Evolutionary conservation across 1,140 invertebrate genomes (phyloP), one percentile per base, ranked within the genome.

Genomic region (Bombus ignitus): DNA sequence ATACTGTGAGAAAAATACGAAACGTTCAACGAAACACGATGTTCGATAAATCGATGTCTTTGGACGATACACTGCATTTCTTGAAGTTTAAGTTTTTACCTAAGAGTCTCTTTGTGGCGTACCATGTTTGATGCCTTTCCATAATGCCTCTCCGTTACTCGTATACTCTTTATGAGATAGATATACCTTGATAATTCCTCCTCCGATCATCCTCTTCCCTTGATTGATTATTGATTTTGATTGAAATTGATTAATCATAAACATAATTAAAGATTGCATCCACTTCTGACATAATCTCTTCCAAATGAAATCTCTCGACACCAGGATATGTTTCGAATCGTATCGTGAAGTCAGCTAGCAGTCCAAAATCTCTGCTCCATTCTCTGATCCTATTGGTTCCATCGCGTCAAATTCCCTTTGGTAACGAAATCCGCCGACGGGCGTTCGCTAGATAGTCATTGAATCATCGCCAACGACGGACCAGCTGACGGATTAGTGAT

Each of bases 401-500:
- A 35, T 18, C 57, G 25, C 42, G 68, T 62, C 57, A 87, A 78
- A 83, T 87, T 78, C 74, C 74, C 62, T 87, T 87, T 66, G 73
- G 68, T 74, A 37, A 22, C 22, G 73, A 62, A 70, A 53, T 42
- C 2, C 18, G 22, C n/a, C 13, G 59, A n/a, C 25, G 42, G 32
- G 13, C 15, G 12, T 82, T 53, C 12, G 18, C n/a, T 37, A 22
- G n/a, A 39, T 10, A 44, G 53, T 44, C 53, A 12, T 39, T 62
- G n/a, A 25, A 32, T 57, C 73, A 22, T n/a, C 37, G 37, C 39
- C 65, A 83, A 37, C 13, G 72, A 62, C n/a, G 37, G 39, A 73
- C 57, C 66, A 75, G n/a, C 12, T 32, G 32, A 37, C 65, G 37
- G 72, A 87, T 91, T 93, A 95, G 76, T 93, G 94, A 92, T 95